A percentile compares a stretch with the other conserved stretches of the same genome.
These are phyloP conservation scores for Lanius ludovicianus DNA, from an alignment of 2,113 vertebrate genomes.

Conservation along the genomic window DNA sequence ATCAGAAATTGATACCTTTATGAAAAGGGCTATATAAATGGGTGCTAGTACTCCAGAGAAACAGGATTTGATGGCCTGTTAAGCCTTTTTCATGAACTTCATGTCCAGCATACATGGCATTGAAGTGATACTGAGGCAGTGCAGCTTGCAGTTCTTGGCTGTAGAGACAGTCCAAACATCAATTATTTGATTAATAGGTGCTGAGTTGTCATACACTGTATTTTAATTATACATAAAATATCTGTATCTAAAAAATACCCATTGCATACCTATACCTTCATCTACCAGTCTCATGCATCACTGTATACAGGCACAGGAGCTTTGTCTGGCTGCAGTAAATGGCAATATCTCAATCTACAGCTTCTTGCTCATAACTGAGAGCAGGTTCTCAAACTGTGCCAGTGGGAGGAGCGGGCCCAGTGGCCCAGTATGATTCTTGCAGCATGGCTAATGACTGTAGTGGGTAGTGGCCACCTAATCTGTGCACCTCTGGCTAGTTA, in stretches of 20 bases:
- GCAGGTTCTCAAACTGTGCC: background rate
- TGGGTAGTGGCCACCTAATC: background rate
- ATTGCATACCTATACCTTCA: background rate
- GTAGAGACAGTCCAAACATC: background rate
- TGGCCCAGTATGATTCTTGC: rapidly evolving
- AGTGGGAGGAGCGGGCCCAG: background rate
- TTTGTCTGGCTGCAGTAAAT: background rate
- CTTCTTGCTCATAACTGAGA: background rate
- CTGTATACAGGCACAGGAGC: background rate
- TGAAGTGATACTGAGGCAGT: background rate
- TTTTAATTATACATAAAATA: background rate
- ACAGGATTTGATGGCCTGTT: background rate
- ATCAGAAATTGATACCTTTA: background rate
- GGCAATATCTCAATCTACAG: background rate
- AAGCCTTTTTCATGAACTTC: background rate
- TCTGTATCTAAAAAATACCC: background rate
- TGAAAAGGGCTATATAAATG: background rate
- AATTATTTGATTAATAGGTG: background rate
- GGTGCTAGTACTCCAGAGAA: background rate
- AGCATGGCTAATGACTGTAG: background rate
- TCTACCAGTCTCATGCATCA: background rate
- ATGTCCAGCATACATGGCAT: background rate
- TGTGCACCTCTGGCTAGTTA: background rate
- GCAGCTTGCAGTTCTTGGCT: background rate
- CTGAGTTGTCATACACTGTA: background rate